These are phyloP conservation scores for Corella eumyota DNA, from an alignment of 23 tunicate genomes.

Conservation along the genomic window DNA sequence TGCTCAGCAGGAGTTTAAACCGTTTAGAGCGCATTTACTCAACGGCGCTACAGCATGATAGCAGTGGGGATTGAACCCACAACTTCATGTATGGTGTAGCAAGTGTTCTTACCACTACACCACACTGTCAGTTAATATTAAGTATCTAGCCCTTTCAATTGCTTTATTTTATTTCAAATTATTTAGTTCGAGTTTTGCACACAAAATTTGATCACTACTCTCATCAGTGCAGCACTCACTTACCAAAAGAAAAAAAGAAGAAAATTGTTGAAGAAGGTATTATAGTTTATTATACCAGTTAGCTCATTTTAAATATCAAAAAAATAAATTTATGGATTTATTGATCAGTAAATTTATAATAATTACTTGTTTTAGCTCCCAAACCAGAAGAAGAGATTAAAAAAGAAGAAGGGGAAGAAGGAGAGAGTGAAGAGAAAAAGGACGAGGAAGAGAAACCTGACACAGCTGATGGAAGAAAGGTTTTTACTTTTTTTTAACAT, in stretches of 20 bases:
- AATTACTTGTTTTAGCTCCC: not conserved
- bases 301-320: not conserved
- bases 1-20: no score
- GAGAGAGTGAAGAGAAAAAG: constrained; percentile 22
- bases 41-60: no score
- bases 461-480: constrained; percentile 24
- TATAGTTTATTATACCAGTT: not conserved
- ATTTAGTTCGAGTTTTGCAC: constrained; percentile 57
- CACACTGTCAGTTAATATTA: not conserved
- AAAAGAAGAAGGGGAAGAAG: constrained; percentile 22
- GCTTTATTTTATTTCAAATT: not conserved
- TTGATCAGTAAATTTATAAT: not conserved
- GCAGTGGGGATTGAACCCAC: no score
- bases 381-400: constrained; percentile 8
- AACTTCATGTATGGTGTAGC: no score
- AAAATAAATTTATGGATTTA: not conserved
- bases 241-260: constrained; percentile 22
- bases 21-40: no score
- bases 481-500: not conserved
- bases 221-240: constrained; percentile 54
- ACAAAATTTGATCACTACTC: constrained; percentile 74
- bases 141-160: not conserved
- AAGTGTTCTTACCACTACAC: no score
- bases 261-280: constrained; percentile 30
- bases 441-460: constrained; percentile 16